Evolutionary conservation across 1,140 invertebrate species (phyloP), one percentile per base, ranked within the genome.

Genomic region (Neodiprion virginianus): DNA sequence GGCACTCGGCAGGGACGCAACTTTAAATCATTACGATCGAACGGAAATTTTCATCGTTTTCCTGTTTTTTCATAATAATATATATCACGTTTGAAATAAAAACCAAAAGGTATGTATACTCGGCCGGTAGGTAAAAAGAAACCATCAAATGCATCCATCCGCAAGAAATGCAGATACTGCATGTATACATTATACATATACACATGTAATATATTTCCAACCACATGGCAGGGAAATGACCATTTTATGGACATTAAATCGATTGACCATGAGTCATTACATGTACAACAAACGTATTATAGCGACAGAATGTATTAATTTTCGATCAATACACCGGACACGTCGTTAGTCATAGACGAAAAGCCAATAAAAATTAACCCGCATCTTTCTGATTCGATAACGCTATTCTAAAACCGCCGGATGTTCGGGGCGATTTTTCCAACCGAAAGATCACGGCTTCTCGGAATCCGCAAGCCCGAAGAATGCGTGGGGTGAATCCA

Each of bases 211-310:
- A 40, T 40, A 40, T 40, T 40, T 40, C 5, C 5, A 40, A 40
- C 28, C 28, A 40, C 28, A 40, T 40, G 28, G 28, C 81, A 82
- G 78, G 77, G 83, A 83, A 80, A 88, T 88, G 87, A 86, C 83
- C 85, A 88, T 87, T 88, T 87, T 88, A 86, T 88, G 84, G 86
- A 88, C 87, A 88, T 88, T 87, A 87, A 87, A 88, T 88, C 88
- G 85, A 88, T 88, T 88, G 85, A 87, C 85, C 85, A 85, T 85
- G 85, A 82, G 82, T 87, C 85, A 87, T 88, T 88, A 86, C 82
- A 82, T 86, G 88, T 88, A 84, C 86, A 80, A 72, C 53, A 67
- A 40, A 28, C 69, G 48, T 73, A 5, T 48, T 49, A 2, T 10
- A 53, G n/a, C 9, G 49, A 68, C 10, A 53, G 12, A 23, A 21